These are phyloP conservation scores for Pogonomyrmex californicus DNA, from an alignment of 1,140 invertebrate genomes.

Conservation along the genomic window DNA sequence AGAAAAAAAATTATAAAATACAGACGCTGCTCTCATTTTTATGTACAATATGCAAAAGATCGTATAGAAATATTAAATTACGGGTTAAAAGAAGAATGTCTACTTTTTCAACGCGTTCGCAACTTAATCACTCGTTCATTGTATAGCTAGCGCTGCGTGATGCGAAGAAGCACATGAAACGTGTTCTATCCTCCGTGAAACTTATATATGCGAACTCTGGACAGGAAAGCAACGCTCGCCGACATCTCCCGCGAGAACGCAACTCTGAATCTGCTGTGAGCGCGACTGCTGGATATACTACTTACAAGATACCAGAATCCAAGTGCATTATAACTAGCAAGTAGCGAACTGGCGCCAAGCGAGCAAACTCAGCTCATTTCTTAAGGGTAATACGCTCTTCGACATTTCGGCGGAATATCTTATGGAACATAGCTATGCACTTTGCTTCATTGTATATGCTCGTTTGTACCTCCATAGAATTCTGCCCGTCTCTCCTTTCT, in stretches of 20 bases:
- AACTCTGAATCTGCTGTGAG: slow-evolving; percentile 46
- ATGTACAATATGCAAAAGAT: neutral
- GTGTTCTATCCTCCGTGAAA: slow-evolving; percentile 46
- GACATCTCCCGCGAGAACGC: slow-evolving; percentile 41
- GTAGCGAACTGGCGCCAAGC: slow-evolving; percentile 62
- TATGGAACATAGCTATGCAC: slow-evolving; percentile 57
- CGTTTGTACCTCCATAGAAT: slow-evolving; percentile 56
- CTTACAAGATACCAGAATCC: slow-evolving; percentile 60
- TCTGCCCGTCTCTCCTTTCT: neutral
- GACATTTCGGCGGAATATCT: slow-evolving; percentile 60
- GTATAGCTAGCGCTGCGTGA: neutral
- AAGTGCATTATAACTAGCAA: slow-evolving; percentile 64
- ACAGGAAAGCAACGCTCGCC: slow-evolving; percentile 40
- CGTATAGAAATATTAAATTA: neutral
- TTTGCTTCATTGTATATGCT: slow-evolving; percentile 56
- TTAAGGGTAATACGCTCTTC: slow-evolving; percentile 66
- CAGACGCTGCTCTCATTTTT: neutral
- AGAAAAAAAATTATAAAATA: neutral
- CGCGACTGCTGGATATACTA: slow-evolving; percentile 51
- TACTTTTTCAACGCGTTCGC: neutral
- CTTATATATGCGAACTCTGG: slow-evolving; percentile 63
- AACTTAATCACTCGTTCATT: slow-evolving; percentile 5
- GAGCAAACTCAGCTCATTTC: slow-evolving; percentile 67
- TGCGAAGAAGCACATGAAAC: slow-evolving; percentile 1
- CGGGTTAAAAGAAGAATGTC: neutral